Base-by-base conservation (phyloP, 2,113 vertebrate species). In the Mesembrinibis cayennensis region DNA sequence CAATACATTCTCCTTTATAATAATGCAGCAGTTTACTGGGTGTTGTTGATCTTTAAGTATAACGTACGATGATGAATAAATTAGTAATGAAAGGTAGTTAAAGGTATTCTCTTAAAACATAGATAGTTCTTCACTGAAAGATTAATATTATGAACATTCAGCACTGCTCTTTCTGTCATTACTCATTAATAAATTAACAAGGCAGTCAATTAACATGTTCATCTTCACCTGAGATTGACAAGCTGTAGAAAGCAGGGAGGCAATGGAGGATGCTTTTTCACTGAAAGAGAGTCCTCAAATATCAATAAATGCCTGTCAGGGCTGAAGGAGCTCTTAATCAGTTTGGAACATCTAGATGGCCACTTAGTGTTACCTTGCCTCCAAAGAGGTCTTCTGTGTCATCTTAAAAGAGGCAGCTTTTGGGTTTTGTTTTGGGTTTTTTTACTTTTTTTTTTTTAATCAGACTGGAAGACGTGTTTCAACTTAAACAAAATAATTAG, bases 1-100 rank as follows among this genome's bases (percentile, higher is more conserved):
- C 82, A 67, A 69, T 88, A 87, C 85, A 85, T 95, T 92, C 42
- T 2, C 77, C 63, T 89, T 65, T 50, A 83, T 91, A 97, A 95
- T 94, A 95, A 96, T 66, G 66, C 81, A 95, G 81, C 72, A 85
- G 92, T 93, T 97, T 93, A 36, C 83, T 84, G 74, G 47, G 67
- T 96, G 90, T n/a, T 91, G 90, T 93, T 97, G 91, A 79, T 95
- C 90, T 97, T 97, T 98, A 97, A 97, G 70, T 97, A 95, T 95
- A 95, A 96, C 26, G 87, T 83, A 93, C 56, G 8, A 91, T 79
- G 93, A 91, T 63, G 47, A 92, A 29, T 95, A 96, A 97, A 98
- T 98, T 96, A 97, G 76, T 94, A 96, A 96, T 97, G 91, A 94
- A 96, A 97, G 78, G 86, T 76, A 90, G 80, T 91, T 95, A 87